A percentile compares a stretch with the other conserved stretches of the same genome.
These are phyloP conservation scores for Umimayanthus chanpuru DNA, from an alignment of 92 coral and sea anemone species.

Conservation along the genomic window DNA sequence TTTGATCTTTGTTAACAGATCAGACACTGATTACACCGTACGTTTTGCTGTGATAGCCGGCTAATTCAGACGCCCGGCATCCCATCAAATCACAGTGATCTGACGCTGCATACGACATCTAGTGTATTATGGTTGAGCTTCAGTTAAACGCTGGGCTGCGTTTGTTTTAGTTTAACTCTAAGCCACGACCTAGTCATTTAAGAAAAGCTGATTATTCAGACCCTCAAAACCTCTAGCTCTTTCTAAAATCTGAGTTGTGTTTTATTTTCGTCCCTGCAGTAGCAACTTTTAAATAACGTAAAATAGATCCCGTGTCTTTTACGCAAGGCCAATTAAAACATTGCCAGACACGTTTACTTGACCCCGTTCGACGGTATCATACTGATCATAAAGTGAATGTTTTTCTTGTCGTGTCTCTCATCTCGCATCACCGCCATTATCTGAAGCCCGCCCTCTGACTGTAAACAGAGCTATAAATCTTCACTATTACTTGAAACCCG, in stretches of 20 bases:
- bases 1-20: conserved; percentile 30
- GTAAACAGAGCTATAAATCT: neutral
- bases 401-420: conserved; percentile 20
- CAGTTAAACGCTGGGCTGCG: neutral
- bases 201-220: neutral
- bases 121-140: neutral
- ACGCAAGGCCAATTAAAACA: neutral
- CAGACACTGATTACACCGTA: neutral
- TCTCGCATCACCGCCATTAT: neutral
- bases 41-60: neutral
- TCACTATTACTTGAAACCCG: neutral
- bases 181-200: neutral
- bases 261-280: neutral
- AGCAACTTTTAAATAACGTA: neutral
- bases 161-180: neutral
- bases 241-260: neutral
- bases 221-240: neutral
- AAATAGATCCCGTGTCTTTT: neutral
- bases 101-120: neutral
- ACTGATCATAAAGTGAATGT: conserved; percentile 1
- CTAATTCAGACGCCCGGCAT: neutral
- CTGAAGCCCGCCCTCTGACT: neutral
- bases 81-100: neutral
- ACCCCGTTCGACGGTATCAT: conserved; percentile 4
- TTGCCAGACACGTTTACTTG: neutral